These are phyloP conservation scores for Manis javanica DNA, from an alignment of 2,797 vertebrate species.

Conservation along the genomic window DNA sequence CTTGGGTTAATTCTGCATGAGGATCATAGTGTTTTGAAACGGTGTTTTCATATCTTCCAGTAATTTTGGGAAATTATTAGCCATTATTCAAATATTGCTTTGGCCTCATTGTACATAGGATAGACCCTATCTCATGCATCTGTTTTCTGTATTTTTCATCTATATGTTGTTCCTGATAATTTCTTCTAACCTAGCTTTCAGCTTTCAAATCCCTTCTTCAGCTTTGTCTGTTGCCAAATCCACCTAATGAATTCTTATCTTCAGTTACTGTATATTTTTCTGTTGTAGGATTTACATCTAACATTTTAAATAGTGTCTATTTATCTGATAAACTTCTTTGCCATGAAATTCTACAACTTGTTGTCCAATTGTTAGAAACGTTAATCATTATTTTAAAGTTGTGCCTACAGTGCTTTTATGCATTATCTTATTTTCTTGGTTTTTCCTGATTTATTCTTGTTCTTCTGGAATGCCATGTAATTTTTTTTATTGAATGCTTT, in stretches of 20 bases:
- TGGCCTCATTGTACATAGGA: not conserved
- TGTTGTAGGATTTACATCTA: not conserved
- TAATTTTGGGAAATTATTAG: not conserved
- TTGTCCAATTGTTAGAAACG: not conserved
- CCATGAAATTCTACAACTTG: not conserved
- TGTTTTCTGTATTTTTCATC: not conserved
- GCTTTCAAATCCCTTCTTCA: not conserved
- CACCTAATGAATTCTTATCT: not conserved
- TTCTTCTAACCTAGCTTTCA: conserved; percentile 26
- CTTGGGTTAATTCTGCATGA: not conserved
- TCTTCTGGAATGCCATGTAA: not conserved
- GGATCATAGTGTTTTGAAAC: not conserved
- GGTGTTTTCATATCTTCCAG: not conserved
- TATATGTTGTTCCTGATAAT: not conserved
- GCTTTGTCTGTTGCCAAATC: not conserved
- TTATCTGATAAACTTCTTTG: conserved; percentile 14
- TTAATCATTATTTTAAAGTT: not conserved
- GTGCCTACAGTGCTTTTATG: not conserved
- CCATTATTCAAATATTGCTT: conserved; percentile 26
- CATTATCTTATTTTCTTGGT: not conserved
- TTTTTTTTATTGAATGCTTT: not conserved
- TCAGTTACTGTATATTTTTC: not conserved
- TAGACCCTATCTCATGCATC: not conserved
- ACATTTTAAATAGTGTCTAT: not conserved
- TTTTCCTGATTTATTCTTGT: not conserved